Evolutionary conservation across 64 coral and sea anemone species (phyloP), one percentile per base, ranked within the genome.

Genomic region (Pocillopora verrucosa): DNA sequence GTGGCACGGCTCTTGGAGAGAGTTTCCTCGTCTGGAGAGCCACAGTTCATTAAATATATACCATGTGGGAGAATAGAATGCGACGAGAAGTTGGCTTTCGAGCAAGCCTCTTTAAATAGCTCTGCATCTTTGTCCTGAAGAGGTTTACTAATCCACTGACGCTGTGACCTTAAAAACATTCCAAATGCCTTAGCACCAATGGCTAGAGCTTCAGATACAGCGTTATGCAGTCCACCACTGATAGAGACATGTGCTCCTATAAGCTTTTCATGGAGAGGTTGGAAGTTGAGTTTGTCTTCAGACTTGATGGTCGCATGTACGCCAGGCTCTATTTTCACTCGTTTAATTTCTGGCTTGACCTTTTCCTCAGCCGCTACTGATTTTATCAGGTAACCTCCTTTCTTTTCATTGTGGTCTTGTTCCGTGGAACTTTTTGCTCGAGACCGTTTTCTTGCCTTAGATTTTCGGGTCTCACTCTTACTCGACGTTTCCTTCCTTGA

Each of bases 161-260:
- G 76, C 36, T 98, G 93, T 6, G 93, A 95, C 65, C 90, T 82
- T 51, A 98, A 58, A n/a, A 98, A 98, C 87, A 98, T 91, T 35
- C 24, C 96, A 79, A 98, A 98, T 22, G 96, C 89, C 65, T 87
- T 92, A 64, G 96, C 96, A 72, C 96, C 96, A 22, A 98, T 98
- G 35, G 58, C 87, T 57, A 73, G 51, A 20, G 96, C 93, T 68
- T 92, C 90, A 22, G 94, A 59, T 5, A 98, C 93, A 0, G 96
- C 90, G 61, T 95, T 95, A 24, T 92, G 89, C 22, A 98, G 75
- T 59, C 96, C 93, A 20, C 96, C 96, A n/a, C 70, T 73, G 16
- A 98, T 98, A 60, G 96, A 98, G 30, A 98, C 93, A 86, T 98
- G 96, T 30, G 96, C 96, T 69, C 96, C 96, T 30, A 98, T 82